Percentiles rank a stretch among this genome's conserved stretches.
Conservation (phyloP, 1,140 invertebrate species). For the Cotesia chilonis region DNA sequence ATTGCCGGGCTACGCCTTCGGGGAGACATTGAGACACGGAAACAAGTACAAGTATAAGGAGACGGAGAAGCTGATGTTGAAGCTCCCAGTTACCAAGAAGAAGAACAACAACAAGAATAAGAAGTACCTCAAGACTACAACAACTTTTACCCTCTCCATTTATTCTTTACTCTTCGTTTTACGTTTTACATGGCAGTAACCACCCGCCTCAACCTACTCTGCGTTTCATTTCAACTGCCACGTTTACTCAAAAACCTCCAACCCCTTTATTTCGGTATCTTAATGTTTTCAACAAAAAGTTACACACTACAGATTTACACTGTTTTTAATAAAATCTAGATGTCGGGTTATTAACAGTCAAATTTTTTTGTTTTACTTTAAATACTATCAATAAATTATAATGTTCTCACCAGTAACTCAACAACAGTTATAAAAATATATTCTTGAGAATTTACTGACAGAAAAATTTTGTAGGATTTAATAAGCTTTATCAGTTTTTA, state of each 20-base stretch:
- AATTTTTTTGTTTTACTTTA: background rate
- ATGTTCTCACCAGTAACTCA: no score
- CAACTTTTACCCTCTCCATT: constrained; percentile 17
- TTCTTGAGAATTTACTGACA: no score
- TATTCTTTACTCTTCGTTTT: constrained; percentile 1
- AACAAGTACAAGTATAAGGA: constrained; percentile 27
- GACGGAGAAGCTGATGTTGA: constrained; percentile 7
- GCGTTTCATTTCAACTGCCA: constrained; percentile 13
- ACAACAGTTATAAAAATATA: no score
- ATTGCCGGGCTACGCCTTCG: constrained; percentile 62
- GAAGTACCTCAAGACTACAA: constrained; percentile 18
- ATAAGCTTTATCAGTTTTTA: no score
- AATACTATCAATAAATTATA: background rate
- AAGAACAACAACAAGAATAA: constrained; percentile 22
- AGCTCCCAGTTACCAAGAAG: constrained; percentile 3
- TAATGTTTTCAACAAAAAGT: constrained; percentile 5
- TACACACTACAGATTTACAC: constrained; percentile 20
- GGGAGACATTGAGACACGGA: constrained; percentile 66
- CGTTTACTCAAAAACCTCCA: constrained; percentile 17
- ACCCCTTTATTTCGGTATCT: constrained; percentile 14
- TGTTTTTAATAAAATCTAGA: background rate
- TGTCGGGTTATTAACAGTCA: background rate
- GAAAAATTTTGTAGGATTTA: no score
- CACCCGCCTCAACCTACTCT: background rate
- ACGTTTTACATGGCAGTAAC: constrained; percentile 25